A percentile compares a stretch with the other conserved stretches of the same genome.
phyloP scores from a whole-genome alignment of 2,888 invertebrate genomes.

The Empis stercorea region DNA sequence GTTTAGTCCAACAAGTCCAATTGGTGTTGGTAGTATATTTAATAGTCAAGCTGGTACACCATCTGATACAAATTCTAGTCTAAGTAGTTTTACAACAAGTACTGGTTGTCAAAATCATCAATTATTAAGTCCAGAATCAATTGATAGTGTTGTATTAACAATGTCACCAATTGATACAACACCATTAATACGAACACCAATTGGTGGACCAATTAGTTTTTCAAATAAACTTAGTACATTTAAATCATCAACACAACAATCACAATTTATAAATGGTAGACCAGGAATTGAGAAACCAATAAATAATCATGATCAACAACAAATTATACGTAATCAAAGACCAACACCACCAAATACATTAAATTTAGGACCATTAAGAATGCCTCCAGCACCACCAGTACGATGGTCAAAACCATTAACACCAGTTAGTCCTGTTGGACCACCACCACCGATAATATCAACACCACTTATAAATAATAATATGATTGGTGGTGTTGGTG shows the following conservation, averaged over 20 bases:
- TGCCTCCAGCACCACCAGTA: conserved; percentile 73
- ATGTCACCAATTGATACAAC: conserved; percentile 54
- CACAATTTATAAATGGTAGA: conserved; percentile 9
- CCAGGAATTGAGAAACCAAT: conserved; percentile 9
- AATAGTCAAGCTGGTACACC: conserved; percentile 39
- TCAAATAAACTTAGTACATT: conserved; percentile 47
- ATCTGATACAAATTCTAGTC: conserved; percentile 56
- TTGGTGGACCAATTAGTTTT: conserved; percentile 18
- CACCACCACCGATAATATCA: conserved; percentile 10
- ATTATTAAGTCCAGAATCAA: conserved; percentile 42
- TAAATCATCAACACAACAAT: conserved; percentile 43
- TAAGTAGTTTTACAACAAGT: conserved; percentile 59
- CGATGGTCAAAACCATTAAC: conserved; percentile 70
- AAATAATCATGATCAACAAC: conserved; percentile 23
- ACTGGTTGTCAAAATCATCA: conserved; percentile 29
- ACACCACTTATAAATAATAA: conserved; percentile 37
- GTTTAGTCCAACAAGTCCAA: conserved; percentile 27
- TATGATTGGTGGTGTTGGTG: conserved; percentile 23
- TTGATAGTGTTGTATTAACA: conserved; percentile 59
- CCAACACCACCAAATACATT: conserved; percentile 75
- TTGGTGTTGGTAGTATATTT: conserved; percentile 22
- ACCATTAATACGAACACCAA: conserved; percentile 17
- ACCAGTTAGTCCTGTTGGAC: conserved; percentile 34
- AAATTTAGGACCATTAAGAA: conserved; percentile 44
- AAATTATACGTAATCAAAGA: conserved; percentile 48